Conservation (phyloP, 2,888 invertebrate genomes). For the Drosophila affinis region DNA sequence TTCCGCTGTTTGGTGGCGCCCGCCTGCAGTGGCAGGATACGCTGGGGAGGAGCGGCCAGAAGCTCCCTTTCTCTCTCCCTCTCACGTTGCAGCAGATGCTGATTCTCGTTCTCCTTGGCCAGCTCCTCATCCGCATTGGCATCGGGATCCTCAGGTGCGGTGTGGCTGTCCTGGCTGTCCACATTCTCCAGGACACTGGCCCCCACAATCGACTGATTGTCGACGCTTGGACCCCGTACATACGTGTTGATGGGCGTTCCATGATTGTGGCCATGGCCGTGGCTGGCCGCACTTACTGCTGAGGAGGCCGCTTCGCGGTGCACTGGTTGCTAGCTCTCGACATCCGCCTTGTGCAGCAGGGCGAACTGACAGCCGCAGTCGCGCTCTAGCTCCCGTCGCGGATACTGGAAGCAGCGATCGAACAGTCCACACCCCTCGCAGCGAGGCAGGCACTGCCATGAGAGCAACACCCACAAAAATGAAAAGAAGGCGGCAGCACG, state of each 20-base stretch:
- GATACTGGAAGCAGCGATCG: slow-evolving; percentile 95
- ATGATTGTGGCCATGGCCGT: slow-evolving; percentile 59
- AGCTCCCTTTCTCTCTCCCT: slow-evolving; percentile 32
- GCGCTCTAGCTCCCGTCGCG: slow-evolving; percentile 88
- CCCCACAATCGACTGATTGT: slow-evolving; percentile 67
- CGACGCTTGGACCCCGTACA: slow-evolving; percentile 71
- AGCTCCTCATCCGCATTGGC: slow-evolving; percentile 12
- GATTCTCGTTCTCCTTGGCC: slow-evolving; percentile 50
- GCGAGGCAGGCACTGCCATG: slow-evolving; percentile 85
- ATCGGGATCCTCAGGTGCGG: slow-evolving; percentile 38
- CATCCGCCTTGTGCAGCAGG: slow-evolving; percentile 92
- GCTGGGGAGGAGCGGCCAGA: slow-evolving; percentile 42
- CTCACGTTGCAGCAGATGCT: slow-evolving; percentile 67
- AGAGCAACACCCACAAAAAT: slow-evolving; percentile 5
- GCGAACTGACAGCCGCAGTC: slow-evolving; percentile 96
- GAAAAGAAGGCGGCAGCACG: slow-evolving; percentile 10
- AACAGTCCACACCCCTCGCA: slow-evolving; percentile 94
- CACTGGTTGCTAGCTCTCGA: slow-evolving; percentile 86
- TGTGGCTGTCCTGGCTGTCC: slow-evolving; percentile 54
- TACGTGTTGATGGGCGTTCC: slow-evolving; percentile 78
- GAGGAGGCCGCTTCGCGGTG: slow-evolving; percentile 64
- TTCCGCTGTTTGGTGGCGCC: slow-evolving; percentile 66
- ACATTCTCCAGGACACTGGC: slow-evolving; percentile 58
- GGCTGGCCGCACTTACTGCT: slow-evolving; percentile 33
- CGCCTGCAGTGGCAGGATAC: slow-evolving; percentile 60